These are phyloP conservation scores for Aphis craccivora DNA, from an alignment of 1,140 invertebrate species.

Conservation along the genomic window DNA sequence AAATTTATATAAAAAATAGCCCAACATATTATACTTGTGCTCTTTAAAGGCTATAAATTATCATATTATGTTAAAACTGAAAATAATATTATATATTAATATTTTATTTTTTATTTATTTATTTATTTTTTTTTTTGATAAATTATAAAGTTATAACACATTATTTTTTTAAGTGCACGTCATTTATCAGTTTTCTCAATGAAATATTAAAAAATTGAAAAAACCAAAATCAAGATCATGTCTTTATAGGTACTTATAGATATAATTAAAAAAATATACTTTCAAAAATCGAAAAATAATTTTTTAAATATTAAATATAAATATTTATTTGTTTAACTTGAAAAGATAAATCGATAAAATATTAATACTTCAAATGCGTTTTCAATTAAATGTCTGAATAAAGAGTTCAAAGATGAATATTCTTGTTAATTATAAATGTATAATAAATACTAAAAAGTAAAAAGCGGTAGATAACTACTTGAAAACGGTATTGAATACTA, in stretches of 20 bases:
- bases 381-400: not conserved
- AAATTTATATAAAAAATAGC: not conserved
- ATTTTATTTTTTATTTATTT: not conserved
- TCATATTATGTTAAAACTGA: not conserved
- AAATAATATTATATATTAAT: not conserved
- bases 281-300: no score
- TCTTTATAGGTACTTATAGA: not conserved
- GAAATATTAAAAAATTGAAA: not conserved
- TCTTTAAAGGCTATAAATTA: not conserved
- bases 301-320: not conserved
- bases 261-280: not conserved
- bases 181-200: not conserved
- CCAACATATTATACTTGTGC: not conserved
- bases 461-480: not conserved
- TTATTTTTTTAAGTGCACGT: not conserved
- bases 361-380: not conserved
- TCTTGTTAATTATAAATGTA: not conserved
- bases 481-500: not conserved
- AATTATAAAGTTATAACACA: not conserved
- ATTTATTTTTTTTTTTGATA: not conserved
- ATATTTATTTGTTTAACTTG: not conserved
- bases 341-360: not conserved
- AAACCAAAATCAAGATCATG: not conserved
- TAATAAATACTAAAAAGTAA: not conserved
- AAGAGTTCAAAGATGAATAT: not conserved